Percentiles rank a stretch among this genome's conserved stretches.
These are phyloP conservation scores for Conus betulinus DNA, from an alignment of 1,140 invertebrate genomes.

Conservation along the genomic window DNA sequence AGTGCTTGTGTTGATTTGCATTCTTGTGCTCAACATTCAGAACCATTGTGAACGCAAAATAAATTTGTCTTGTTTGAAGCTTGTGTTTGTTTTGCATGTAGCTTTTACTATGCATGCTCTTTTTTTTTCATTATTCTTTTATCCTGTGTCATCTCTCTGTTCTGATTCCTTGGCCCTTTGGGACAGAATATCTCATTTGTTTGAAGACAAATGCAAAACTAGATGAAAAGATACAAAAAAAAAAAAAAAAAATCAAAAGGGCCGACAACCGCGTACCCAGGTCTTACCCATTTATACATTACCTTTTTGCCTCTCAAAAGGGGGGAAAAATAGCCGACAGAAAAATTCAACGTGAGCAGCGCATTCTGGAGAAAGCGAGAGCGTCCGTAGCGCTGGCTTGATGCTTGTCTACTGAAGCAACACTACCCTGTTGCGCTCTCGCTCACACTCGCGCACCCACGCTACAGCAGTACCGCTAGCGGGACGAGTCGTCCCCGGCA, in stretches of 20 bases:
- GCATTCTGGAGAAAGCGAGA: too few relatives aligned
- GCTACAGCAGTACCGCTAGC: neutral
- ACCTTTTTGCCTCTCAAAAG: neutral
- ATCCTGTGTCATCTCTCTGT: neutral
- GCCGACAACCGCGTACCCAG: neutral
- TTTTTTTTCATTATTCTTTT: neutral
- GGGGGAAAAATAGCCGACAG: too few relatives aligned
- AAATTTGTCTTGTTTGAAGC: neutral
- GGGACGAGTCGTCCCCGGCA: too few relatives aligned
- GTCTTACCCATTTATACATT: neutral
- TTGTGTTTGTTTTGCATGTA: conserved; percentile 26
- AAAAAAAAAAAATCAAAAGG: neutral
- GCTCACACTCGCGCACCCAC: neutral
- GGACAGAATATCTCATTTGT: too few relatives aligned
- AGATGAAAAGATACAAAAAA: neutral
- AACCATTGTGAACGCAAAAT: neutral
- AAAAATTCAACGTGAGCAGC: too few relatives aligned
- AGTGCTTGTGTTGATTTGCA: neutral
- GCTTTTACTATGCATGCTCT: neutral
- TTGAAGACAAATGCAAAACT: neutral
- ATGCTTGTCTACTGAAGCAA: neutral
- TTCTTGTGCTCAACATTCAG: neutral
- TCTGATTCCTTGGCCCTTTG: neutral
- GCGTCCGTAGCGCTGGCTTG: neutral
- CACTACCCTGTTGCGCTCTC: neutral